phyloP scores from a whole-genome alignment of 2,113 vertebrate genomes.

The cattle (Bos taurus) region ARS-UCD2.0 NC_037332.1:75362501-75363000 shows the following conservation, averaged over 20 bases:
- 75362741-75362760: neutral
- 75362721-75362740: neutral
- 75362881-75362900: constrained; percentile 76
- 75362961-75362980: constrained; percentile 71
- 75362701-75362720: fast-evolving
- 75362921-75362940: constrained; percentile 72
- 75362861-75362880: constrained; percentile 51
- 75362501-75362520: fast-evolving
- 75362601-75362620: fast-evolving
- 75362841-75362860: neutral
- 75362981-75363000: constrained; percentile 75
- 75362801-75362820: neutral
- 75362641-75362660: neutral
- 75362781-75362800: too few species aligned
- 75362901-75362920: constrained; percentile 76
- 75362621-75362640: fast-evolving
- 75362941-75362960: constrained; percentile 79
- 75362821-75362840: neutral
- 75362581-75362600: neutral
- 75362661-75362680: fast-evolving
- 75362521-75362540: fast-evolving
- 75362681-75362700: fast-evolving
- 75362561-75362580: fast-evolving
- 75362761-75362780: neutral
- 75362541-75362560: fast-evolving